These are phyloP conservation scores for Ivindomyrus marchei DNA, from an alignment of 2,113 vertebrate genomes.

Conservation along the genomic window DNA sequence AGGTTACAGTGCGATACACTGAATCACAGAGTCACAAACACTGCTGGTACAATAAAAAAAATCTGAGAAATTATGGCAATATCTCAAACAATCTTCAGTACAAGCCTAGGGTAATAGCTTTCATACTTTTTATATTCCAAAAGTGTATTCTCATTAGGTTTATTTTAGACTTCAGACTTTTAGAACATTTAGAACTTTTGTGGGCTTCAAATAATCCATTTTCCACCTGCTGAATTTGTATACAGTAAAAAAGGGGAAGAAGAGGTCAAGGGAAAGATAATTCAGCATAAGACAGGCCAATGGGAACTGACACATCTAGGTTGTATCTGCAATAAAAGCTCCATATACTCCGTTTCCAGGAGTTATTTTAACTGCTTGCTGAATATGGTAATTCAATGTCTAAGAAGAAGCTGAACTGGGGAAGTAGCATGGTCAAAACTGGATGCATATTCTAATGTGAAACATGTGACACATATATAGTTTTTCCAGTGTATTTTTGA, in stretches of 20 bases:
- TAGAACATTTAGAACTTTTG: background rate
- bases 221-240: background rate
- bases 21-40: background rate
- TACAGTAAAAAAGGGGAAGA: background rate
- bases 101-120: background rate
- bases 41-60: background rate
- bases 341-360: background rate
- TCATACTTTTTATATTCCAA: background rate
- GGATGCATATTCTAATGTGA: background rate
- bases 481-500: background rate
- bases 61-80: background rate
- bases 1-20: background rate
- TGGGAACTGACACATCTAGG: conserved; percentile 5
- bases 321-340: background rate
- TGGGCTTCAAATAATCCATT: background rate
- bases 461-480: background rate
- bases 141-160: background rate
- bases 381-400: background rate
- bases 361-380: background rate
- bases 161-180: background rate
- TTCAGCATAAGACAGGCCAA: background rate
- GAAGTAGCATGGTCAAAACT: background rate
- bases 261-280: background rate
- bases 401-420: background rate
- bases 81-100: background rate